Percentiles rank a stretch among this genome's conserved stretches.
Conservation (phyloP, 1,140 invertebrate species). For the Aphis gossypii region DNA sequence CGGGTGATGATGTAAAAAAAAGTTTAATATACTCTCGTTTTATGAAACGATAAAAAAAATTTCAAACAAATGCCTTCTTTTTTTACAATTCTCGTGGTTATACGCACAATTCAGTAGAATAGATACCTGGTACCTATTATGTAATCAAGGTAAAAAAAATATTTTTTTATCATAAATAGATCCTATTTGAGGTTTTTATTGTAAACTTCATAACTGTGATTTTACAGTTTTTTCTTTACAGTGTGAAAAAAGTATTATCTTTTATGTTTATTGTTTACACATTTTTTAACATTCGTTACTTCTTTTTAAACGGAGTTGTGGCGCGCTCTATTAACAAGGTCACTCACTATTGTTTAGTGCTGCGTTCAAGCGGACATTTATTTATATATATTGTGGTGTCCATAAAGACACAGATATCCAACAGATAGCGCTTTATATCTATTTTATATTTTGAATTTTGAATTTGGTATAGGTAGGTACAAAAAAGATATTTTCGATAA, state of each 20-base stretch:
- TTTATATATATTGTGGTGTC: not conserved
- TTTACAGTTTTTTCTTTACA: no score
- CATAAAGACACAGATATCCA: no score
- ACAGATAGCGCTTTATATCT: not conserved
- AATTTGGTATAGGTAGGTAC: not conserved
- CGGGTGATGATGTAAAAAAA: not conserved
- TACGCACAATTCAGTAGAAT: no score
- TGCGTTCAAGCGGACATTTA: not conserved
- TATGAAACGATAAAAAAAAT: no score
- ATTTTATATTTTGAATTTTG: not conserved
- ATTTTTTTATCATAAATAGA: no score
- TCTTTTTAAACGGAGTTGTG: not conserved
- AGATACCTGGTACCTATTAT: no score
- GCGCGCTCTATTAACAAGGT: not conserved
- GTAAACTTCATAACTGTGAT: no score
- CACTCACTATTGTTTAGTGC: not conserved
- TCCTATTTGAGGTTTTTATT: no score
- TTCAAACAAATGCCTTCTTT: not conserved
- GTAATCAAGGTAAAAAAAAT: no score
- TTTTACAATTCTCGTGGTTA: no score
- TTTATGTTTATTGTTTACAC: not conserved
- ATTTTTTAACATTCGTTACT: not conserved
- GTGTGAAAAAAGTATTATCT: no score
- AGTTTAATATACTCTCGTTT: not conserved
- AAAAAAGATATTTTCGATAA: no score